A percentile compares a stretch with the other conserved stretches of the same genome.
These are phyloP conservation scores for Pithecia hirsuta DNA, from an alignment of 2,797 vertebrate genomes.

Conservation along the genomic window DNA sequence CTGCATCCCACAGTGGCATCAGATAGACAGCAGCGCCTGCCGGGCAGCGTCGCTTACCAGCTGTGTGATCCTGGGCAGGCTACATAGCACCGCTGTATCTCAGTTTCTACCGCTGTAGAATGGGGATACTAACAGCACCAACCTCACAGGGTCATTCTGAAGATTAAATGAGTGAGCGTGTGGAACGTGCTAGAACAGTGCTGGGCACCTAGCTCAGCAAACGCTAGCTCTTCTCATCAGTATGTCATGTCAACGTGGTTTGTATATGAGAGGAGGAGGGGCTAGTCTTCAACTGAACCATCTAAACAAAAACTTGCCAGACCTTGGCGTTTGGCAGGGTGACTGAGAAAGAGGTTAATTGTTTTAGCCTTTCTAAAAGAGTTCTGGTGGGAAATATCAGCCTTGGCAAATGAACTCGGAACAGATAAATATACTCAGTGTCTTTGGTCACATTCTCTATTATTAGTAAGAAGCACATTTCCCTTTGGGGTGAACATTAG, in stretches of 20 bases:
- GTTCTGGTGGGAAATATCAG: slow-evolving; percentile 72
- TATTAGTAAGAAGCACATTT: slow-evolving; percentile 85
- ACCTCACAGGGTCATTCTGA: not conserved
- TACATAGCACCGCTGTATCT: not conserved
- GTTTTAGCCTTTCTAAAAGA: slow-evolving; percentile 73
- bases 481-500: slow-evolving; percentile 83
- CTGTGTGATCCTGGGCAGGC: not conserved
- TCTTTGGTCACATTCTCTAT: slow-evolving; percentile 82
- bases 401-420: slow-evolving; percentile 81
- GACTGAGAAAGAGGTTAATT: slow-evolving; percentile 73
- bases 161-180: not conserved
- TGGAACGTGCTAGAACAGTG: not conserved
- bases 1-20: too few species aligned
- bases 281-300: not conserved
- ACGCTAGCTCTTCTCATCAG: not conserved
- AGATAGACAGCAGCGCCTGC: not conserved
- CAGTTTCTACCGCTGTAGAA: not conserved
- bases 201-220: not conserved
- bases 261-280: not conserved
- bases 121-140: too few species aligned
- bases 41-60: not conserved
- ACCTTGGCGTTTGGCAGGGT: not conserved
- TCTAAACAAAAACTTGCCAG: not conserved
- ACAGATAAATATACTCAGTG: slow-evolving; percentile 79
- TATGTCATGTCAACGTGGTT: not conserved